Evolutionary conservation across 2,888 invertebrate genomes (phyloP), one percentile per base, ranked within the genome.

Genomic region (Hydroisotoma schaefferi): DNA sequence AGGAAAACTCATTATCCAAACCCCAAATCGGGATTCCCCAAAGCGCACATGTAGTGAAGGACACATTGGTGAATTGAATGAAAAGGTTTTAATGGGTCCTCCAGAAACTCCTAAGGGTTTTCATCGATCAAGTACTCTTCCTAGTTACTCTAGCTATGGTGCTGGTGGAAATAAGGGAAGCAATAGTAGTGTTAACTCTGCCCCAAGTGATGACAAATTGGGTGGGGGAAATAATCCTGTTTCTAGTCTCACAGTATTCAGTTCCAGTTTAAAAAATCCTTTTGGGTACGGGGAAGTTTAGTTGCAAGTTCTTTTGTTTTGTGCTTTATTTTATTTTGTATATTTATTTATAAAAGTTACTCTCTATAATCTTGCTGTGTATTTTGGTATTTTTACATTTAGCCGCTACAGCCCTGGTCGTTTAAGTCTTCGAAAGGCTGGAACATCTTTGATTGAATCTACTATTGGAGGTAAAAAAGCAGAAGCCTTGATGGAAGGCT

Each of bases 401-500:
- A 89, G 88, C 84, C 88, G 88, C 80, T 88, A 87, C 83, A 87
- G 88, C 81, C 87, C 88, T 75, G 86, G 84, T 81, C 82, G 88
- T 79, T 82, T 88, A 79, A 88, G 88, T 77, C 84, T 89, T 78
- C 85, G 87, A 78, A 88, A 88, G 81, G 84, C 85, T 74, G 87
- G 71, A 49, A 69, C 68, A 10, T 69, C 68, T 2, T 25, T 73
- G 1, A 66, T 73, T 18, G 73, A 73, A 29, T 71, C 71, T 2
- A 73, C 73, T 8, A 69, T 73, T 38, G 73, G 73, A 15, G 65
- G 65, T 46, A 90, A 90, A 78, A 90, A 91, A 76, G 90, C 90
- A 5, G 91, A 92, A 78, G 80, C 91, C 44, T 82, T 92, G 51
- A 87, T 90, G 78, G 90, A 90, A 63, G 90, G 90, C 40, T 80